phyloP scores from a whole-genome alignment of 2,888 invertebrate genomes.

The Trichogramma dendrolimi region DNA sequence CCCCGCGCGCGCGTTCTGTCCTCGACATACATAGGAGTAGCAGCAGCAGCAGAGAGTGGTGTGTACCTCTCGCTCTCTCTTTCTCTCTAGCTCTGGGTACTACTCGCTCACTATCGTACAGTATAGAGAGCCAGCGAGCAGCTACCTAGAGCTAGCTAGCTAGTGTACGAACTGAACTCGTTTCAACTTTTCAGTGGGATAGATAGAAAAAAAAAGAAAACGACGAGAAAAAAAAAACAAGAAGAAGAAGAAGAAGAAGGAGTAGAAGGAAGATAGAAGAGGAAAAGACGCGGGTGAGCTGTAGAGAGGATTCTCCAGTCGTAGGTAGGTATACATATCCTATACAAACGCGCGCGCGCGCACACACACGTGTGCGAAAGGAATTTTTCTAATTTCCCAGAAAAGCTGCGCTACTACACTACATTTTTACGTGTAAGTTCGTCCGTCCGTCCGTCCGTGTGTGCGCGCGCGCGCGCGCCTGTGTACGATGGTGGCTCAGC shows the following conservation, averaged over 20 bases:
- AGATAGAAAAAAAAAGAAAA: background rate
- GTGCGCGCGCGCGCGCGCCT: too few relatives aligned
- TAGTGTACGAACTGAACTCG: conserved; percentile 14
- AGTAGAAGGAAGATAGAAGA: background rate
- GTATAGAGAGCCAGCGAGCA: conserved; percentile 17
- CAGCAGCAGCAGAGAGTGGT: too few relatives aligned
- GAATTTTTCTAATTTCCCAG: conserved; percentile 29
- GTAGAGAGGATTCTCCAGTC: too few relatives aligned
- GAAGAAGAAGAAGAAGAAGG: background rate
- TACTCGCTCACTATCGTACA: conserved; percentile 16
- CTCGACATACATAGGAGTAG: background rate
- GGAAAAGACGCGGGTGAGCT: background rate
- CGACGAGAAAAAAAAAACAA: background rate
- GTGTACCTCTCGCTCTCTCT: conserved; percentile 7
- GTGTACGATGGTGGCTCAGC: too few relatives aligned
- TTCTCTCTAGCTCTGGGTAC: conserved; percentile 1
- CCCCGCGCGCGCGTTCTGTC: background rate
- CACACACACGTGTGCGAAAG: conserved; percentile 1
- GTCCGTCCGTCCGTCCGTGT: too few relatives aligned
- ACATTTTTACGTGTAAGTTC: too few relatives aligned
- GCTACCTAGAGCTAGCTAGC: background rate
- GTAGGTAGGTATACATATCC: background rate
- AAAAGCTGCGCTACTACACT: conserved; percentile 10
- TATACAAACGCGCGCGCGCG: background rate
- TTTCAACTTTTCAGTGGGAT: conserved; percentile 26